phyloP scores from a whole-genome alignment of 30 jellyfish, hydroid and myxozoan species.

The Hydractinia echinata region DNA sequence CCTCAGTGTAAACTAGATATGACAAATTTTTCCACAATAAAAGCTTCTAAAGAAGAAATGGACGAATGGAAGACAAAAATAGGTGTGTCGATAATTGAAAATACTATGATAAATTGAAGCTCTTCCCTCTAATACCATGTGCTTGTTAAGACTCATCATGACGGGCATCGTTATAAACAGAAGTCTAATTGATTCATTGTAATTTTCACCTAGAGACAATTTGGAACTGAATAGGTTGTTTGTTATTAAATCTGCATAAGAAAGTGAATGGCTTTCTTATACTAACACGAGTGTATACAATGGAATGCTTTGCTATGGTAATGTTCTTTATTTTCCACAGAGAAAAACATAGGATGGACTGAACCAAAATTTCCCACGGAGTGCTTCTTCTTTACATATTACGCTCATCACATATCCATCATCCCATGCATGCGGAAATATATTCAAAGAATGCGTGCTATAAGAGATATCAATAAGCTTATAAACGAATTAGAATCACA shows the following conservation, averaged over 20 bases:
- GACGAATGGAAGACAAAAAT: conserved; percentile 65
- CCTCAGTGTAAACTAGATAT: conserved; percentile 70
- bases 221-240: too few relatives aligned
- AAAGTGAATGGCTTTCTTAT: too few relatives aligned
- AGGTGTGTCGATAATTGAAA: conserved; percentile 27
- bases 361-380: conserved; percentile 88
- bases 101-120: too few relatives aligned
- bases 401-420: conserved; percentile 86
- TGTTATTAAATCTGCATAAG: too few relatives aligned
- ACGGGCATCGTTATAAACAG: too few relatives aligned
- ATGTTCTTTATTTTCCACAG: conserved; percentile 1
- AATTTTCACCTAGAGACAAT: too few relatives aligned
- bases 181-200: too few relatives aligned
- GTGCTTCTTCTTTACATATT: conserved; percentile 82
- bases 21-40: conserved; percentile 64
- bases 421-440: conserved; percentile 78
- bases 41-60: conserved; percentile 76
- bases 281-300: too few relatives aligned
- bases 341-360: conserved; percentile 38
- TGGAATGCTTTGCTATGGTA: too few relatives aligned
- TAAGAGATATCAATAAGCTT: conserved; percentile 77
- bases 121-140: too few relatives aligned
- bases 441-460: conserved; percentile 74
- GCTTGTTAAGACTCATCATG: too few relatives aligned
- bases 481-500: conserved; percentile 80